Conservation (phyloP, 35 echinoderm and acorn worm genomes). For the Chiridota heheva region DNA sequence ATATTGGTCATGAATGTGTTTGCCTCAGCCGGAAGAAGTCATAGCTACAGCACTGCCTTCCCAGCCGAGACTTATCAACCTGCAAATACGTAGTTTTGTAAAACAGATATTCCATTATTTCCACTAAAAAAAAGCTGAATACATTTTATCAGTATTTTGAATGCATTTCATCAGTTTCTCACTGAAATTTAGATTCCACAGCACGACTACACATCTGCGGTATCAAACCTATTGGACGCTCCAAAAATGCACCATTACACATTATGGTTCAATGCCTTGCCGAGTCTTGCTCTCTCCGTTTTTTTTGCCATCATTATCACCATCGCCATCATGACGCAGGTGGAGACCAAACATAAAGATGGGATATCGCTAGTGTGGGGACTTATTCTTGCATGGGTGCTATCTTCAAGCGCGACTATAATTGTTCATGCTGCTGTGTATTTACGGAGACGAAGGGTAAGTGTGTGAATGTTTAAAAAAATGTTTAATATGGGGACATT, state of each 20-base stretch:
- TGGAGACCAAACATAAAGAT: constrained; percentile 9
- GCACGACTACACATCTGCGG: constrained; percentile 64
- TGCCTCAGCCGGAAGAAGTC: too few relatives aligned
- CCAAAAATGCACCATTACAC: constrained; percentile 86
- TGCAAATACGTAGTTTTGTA: too few relatives aligned
- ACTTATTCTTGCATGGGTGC: constrained; percentile 49
- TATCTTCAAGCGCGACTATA: constrained; percentile 41
- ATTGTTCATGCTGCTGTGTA: constrained; percentile 63
- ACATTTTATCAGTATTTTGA: constrained; percentile 2
- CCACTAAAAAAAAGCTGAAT: background rate
- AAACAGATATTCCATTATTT: background rate
- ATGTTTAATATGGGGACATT: too few relatives aligned
- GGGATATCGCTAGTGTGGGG: constrained; percentile 44
- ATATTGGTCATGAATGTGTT: too few relatives aligned
- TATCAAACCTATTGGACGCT: constrained; percentile 60
- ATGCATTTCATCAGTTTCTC: background rate
- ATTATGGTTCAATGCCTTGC: constrained; percentile 76
- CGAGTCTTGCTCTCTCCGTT: constrained; percentile 48
- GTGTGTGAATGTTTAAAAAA: too few relatives aligned
- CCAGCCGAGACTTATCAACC: too few relatives aligned
- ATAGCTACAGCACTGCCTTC: too few relatives aligned
- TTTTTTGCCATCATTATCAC: constrained; percentile 65
- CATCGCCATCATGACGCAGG: constrained; percentile 41
- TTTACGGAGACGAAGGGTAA: constrained; percentile 59
- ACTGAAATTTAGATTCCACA: constrained; percentile 87